Percentiles rank a stretch among this genome's conserved stretches.
These are phyloP conservation scores for Hydractinia symbiolongicarpus DNA, from an alignment of 30 jellyfish, hydroid and myxozoan species.

Conservation along the genomic window DNA sequence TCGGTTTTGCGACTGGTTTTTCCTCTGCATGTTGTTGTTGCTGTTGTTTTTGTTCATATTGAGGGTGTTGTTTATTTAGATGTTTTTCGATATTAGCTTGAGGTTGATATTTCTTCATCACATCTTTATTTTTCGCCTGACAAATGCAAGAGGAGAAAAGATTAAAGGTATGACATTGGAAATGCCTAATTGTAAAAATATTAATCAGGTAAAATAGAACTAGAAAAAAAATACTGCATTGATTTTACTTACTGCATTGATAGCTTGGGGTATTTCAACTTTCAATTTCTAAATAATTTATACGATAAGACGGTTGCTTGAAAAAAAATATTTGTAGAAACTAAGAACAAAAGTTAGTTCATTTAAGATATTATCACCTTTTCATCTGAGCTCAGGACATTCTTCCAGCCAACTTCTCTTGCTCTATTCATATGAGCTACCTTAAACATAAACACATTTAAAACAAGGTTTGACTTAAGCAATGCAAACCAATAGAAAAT, in stretches of 20 bases:
- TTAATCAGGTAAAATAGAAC: too few relatives aligned
- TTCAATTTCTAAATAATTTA: too few relatives aligned
- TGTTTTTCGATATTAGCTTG: constrained; percentile 24
- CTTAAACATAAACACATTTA: constrained; percentile 7
- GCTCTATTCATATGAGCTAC: constrained; percentile 67
- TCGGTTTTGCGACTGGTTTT: constrained; percentile 11
- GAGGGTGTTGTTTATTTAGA: constrained; percentile 21
- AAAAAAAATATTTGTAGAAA: too few relatives aligned
- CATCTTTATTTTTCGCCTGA: constrained; percentile 44
- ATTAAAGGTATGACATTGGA: background rate
- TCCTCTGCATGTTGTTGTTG: constrained; percentile 5
- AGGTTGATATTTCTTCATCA: constrained; percentile 61
- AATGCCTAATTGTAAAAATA: background rate
- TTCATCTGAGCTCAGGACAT: constrained; percentile 51
- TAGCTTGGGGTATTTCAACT: too few relatives aligned
- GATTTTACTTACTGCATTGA: too few relatives aligned
- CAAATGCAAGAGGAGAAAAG: background rate
- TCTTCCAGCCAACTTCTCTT: constrained; percentile 91
- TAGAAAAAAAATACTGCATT: too few relatives aligned
- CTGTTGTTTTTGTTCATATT: background rate
- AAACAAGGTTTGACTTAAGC: background rate
- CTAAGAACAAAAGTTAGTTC: too few relatives aligned
- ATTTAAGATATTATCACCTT: background rate
- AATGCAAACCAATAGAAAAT: background rate
- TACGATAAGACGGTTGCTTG: too few relatives aligned